Evolutionary conservation across 2,113 vertebrate species (phyloP).

Genomic region (Pholis gunnellus): DNA sequence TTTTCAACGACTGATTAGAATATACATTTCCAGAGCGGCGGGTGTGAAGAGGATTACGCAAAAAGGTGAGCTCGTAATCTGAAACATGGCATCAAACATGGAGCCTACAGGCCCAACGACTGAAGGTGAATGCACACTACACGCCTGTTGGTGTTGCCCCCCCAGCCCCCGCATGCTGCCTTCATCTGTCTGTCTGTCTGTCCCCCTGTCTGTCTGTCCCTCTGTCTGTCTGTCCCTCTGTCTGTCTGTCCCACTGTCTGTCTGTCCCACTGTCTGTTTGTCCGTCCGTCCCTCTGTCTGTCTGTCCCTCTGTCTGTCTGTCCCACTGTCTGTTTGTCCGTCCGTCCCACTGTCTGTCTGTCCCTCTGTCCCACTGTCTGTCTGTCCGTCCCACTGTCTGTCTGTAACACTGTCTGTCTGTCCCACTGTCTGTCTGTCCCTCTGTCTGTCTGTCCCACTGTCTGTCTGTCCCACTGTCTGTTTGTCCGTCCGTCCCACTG

Average conservation of each 20-base stretch:
- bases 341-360: background rate
- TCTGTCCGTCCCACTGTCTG: conserved; percentile 25
- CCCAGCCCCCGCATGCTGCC: conserved; percentile 37
- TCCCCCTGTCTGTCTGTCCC: too few relatives aligned
- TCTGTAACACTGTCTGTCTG: conserved; percentile 10
- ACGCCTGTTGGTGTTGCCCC: background rate
- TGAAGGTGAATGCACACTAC: conserved; percentile 15
- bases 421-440: background rate
- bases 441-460: conserved; percentile 26
- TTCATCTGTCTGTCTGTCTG: conserved; percentile 18
- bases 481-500: too few relatives aligned
- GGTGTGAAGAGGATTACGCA: conserved; percentile 9
- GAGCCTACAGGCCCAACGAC: background rate
- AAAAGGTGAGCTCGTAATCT: conserved; percentile 13
- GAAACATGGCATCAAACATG: conserved; percentile 15
- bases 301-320: background rate
- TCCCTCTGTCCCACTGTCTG: too few relatives aligned
- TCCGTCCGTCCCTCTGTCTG: background rate
- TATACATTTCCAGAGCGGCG: conserved; percentile 12
- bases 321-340: too few relatives aligned
- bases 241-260: conserved; percentile 37
- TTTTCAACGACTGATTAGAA: background rate
- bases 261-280: too few relatives aligned
- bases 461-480: background rate
- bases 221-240: too few relatives aligned